Evolutionary conservation across 2,113 vertebrate species (phyloP), one percentile per base, ranked within the genome.

Genomic region (Ictalurus punctatus): DNA sequence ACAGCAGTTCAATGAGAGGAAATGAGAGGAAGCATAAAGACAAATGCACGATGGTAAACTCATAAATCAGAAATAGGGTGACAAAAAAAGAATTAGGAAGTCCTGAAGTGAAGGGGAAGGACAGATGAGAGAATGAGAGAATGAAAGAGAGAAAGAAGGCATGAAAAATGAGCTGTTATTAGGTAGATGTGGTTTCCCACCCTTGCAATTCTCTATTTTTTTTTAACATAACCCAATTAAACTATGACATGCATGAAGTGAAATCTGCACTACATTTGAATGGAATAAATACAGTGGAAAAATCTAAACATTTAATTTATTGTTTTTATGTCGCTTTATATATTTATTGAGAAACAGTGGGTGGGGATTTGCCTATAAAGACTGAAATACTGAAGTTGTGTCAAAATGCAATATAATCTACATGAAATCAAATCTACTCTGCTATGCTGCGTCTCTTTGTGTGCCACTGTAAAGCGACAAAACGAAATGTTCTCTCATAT

Each of bases 21-120:
- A 67, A 80, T 30, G 44, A 81, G 19, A 80, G 44, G 59, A 67
- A 54, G 21, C 16, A n/a, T 23, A 40, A 61, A 48, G 56, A 63
- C 37, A 40, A 63, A 61, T 16, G 12, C 34, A 44, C 85, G 1
- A 59, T 10, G 23, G 30, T 34, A 63, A 87, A 87, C 76, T 79
- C 21, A 27, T 52, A 52, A 52, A 79, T 65, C 16, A 34, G 56
- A 79, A 80, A 30, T 10, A 63, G 17, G 59, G 21, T 25, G 58
- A 34, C 19, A 48, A 79, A 81, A 80, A 87, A 37, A 69, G 44
- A 71, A 87, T 25, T 52, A 71, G 79, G 61, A 82, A 82, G 65
- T 78, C 17, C 19, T 56, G 25, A 71, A 16, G n/a, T 16, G n/a
- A 76, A 86, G 25, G 30, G 44, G 16, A 52, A 82, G 44, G 58